phyloP scores from a whole-genome alignment of 1,140 invertebrate species.

The Cephus cinctus region DNA sequence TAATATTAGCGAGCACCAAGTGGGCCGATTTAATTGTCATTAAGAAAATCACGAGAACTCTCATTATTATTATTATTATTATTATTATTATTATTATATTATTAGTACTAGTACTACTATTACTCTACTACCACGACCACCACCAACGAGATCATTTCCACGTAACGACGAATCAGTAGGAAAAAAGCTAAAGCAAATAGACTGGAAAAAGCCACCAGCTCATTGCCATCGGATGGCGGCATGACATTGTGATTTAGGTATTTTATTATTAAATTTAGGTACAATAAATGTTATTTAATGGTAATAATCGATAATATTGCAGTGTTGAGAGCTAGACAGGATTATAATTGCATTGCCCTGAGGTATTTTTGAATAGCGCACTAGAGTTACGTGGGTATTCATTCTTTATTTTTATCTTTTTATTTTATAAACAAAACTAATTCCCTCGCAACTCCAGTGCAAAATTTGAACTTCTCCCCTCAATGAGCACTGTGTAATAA shows the following conservation, averaged over 20 bases:
- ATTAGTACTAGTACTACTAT: no score
- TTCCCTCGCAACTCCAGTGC: no score
- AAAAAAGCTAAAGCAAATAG: not conserved
- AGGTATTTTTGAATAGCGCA: not conserved
- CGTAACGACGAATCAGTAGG: constrained; percentile 19
- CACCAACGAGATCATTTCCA: constrained; percentile 14
- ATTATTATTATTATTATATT: no score
- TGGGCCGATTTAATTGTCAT: not conserved
- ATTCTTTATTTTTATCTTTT: not conserved
- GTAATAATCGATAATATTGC: constrained; percentile 22
- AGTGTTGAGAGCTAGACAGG: constrained; percentile 1
- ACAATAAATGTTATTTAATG: constrained; percentile 48
- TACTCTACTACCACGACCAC: no score
- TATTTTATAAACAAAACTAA: no score
- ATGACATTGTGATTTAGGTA: constrained; percentile 48
- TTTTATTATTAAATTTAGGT: constrained; percentile 49
- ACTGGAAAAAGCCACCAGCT: constrained; percentile 17
- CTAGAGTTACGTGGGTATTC: not conserved
- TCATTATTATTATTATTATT: no score
- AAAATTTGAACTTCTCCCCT: no score
- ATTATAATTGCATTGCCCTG: not conserved
- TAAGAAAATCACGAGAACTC: not conserved
- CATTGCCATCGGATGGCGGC: constrained; percentile 22
- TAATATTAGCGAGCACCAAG: no score
- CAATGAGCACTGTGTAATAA: no score